Conservation (phyloP, 2,113 vertebrate species). For the Tiliqua scincoides region DNA sequence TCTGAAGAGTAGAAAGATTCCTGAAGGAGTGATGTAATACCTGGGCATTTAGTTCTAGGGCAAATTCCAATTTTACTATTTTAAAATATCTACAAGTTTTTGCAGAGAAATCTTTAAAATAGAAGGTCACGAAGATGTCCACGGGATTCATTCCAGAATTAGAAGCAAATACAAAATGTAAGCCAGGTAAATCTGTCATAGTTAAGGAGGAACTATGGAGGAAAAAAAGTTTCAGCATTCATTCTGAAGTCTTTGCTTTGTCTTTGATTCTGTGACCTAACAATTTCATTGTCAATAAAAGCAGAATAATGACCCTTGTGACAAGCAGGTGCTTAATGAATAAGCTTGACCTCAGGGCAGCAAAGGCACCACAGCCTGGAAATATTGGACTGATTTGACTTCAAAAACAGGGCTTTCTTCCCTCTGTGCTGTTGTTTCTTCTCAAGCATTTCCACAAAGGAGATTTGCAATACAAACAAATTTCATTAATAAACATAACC, state of each 20-base stretch:
- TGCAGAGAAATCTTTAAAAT: background rate
- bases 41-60: background rate
- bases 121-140: too few relatives aligned
- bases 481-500: slow-evolving; percentile 15
- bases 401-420: background rate
- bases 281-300: background rate
- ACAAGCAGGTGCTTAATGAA: background rate
- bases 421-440: background rate
- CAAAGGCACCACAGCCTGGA: background rate
- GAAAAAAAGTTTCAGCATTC: too few relatives aligned
- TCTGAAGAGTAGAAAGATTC: background rate
- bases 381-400: background rate
- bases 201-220: background rate
- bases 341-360: background rate
- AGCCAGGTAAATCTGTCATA: background rate
- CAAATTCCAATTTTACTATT: background rate
- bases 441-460: background rate
- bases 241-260: background rate
- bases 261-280: background rate
- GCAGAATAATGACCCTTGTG: background rate
- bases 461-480: slow-evolving; percentile 16
- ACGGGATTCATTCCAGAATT: background rate
- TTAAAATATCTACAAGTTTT: background rate
- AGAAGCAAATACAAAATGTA: background rate
- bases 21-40: background rate